Conservation (phyloP, 2,888 invertebrate genomes). For the Brachypterus glaber region DNA sequence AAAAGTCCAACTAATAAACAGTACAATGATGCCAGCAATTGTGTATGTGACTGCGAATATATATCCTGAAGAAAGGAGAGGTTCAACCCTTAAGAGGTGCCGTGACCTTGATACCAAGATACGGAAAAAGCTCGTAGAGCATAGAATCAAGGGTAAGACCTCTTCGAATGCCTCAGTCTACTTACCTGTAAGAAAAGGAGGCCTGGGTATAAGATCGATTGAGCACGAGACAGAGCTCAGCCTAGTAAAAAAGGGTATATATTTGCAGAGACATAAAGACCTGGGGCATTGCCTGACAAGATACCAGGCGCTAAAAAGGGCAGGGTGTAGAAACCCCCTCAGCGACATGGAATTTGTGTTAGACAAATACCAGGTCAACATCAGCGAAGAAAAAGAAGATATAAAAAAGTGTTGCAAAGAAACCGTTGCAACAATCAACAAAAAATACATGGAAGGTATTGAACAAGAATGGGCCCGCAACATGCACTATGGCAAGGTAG, state of each 20-base stretch:
- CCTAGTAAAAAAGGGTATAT: no score
- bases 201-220: no score
- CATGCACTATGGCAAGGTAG: slow-evolving; percentile 18
- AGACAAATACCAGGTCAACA: slow-evolving; percentile 3
- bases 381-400: neutral
- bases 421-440: no score
- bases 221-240: no score
- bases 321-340: slow-evolving; percentile 12
- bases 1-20: slow-evolving; percentile 9
- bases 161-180: no score
- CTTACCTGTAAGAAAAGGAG: slow-evolving; percentile 2
- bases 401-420: no score
- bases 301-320: slow-evolving; percentile 11
- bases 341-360: slow-evolving; percentile 11
- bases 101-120: no score
- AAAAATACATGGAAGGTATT: neutral
- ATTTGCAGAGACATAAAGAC: no score
- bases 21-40: slow-evolving; percentile 7
- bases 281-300: slow-evolving; percentile 7
- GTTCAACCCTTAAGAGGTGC: no score
- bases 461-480: slow-evolving; percentile 12
- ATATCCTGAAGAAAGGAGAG: slow-evolving; percentile 11
- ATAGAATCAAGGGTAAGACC: slow-evolving; percentile 10
- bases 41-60: slow-evolving; percentile 10
- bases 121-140: slow-evolving; percentile 7